Evolutionary conservation across 2,888 invertebrate genomes (phyloP).

Genomic region (Eulithis prunata): DNA sequence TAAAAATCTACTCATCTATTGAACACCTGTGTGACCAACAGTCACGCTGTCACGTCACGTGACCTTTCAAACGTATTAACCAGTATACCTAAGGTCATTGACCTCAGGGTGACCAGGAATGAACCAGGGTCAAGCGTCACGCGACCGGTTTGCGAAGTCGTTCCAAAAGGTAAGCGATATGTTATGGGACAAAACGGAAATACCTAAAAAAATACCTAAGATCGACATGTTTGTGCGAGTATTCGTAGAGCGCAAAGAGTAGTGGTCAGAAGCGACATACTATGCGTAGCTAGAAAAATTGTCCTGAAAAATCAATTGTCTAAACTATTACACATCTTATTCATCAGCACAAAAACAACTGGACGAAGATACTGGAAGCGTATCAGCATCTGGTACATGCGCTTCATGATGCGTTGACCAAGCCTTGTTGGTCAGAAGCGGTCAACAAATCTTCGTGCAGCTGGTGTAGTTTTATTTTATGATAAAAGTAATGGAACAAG

Average conservation of each 20-base stretch:
- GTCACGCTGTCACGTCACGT: neutral
- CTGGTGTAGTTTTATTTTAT: no score
- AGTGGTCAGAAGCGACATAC: conserved; percentile 9
- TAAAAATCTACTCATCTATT: neutral
- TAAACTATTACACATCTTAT: no score
- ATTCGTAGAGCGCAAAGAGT: conserved; percentile 35
- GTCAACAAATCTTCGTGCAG: no score
- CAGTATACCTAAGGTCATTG: conserved; percentile 11
- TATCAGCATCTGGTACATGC: no score
- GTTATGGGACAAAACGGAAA: conserved; percentile 42
- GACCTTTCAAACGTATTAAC: neutral
- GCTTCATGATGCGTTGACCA: no score
- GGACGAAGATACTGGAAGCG: no score
- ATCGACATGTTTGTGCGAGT: conserved; percentile 33
- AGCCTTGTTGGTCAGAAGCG: no score
- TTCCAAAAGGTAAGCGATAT: conserved; percentile 35
- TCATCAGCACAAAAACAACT: no score
- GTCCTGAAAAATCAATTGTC: no score
- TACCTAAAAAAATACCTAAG: conserved; percentile 28
- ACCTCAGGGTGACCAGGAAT: conserved; percentile 28
- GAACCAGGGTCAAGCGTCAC: conserved; percentile 22
- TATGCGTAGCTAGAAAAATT: no score
- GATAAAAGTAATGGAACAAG: no score
- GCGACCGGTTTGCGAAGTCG: conserved; percentile 37
- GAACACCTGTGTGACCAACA: neutral